Percentiles rank a stretch among this genome's conserved stretches.
Conservation (phyloP, 2,113 vertebrate genomes). For the Acrocephalus kingi region DNA sequence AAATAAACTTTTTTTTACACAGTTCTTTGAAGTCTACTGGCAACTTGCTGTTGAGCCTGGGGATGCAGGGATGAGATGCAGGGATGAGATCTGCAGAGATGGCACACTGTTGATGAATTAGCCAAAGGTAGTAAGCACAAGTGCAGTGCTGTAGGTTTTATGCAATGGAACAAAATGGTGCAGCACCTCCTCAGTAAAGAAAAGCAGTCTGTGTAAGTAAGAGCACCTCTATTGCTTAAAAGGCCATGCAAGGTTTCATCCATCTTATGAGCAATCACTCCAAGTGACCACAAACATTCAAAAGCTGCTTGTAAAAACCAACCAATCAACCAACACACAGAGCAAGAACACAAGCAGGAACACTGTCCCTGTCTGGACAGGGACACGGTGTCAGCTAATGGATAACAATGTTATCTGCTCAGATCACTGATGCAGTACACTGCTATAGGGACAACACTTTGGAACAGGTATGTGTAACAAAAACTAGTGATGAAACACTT, state of each 20-base stretch:
- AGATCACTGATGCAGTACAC: not conserved
- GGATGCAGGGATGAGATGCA: not conserved
- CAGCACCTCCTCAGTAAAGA: not conserved
- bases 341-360: not conserved
- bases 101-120: not conserved
- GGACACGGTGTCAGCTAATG: not conserved
- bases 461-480: not conserved
- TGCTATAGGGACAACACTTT: not conserved
- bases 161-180: not conserved
- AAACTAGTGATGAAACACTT: not conserved
- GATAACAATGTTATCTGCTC: not conserved
- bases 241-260: not conserved
- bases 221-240: not conserved
- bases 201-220: not conserved
- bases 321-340: not conserved
- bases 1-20: not conserved
- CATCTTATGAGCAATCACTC: not conserved
- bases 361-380: not conserved
- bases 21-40: not conserved
- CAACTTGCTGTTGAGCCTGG: not conserved
- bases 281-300: not conserved
- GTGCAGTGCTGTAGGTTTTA: not conserved
- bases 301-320: not conserved
- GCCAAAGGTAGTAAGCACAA: not conserved
- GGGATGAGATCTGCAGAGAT: not conserved